phyloP scores from a whole-genome alignment of 2,797 vertebrate genomes.

The Leuciscus waleckii region DNA sequence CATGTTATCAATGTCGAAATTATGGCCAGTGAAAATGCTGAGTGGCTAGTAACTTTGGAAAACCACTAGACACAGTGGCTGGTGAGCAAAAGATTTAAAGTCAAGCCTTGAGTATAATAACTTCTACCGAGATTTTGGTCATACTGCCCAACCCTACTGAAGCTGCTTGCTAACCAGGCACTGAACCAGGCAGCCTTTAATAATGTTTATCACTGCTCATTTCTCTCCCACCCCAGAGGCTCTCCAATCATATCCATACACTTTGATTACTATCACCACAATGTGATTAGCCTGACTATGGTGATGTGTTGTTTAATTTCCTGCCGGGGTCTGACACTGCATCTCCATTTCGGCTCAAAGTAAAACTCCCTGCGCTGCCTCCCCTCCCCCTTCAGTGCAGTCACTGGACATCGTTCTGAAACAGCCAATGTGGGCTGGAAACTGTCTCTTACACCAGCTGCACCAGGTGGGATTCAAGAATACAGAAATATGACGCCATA shows the following conservation, averaged over 20 bases:
- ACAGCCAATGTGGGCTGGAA: slow-evolving; percentile 44
- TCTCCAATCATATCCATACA: slow-evolving; percentile 44
- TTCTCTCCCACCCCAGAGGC: slow-evolving; percentile 36
- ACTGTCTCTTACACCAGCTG: slow-evolving; percentile 49
- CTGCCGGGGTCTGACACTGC: slow-evolving; percentile 48
- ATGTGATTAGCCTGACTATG: slow-evolving; percentile 46
- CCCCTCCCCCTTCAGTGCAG: slow-evolving; percentile 43
- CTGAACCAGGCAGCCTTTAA: slow-evolving; percentile 40
- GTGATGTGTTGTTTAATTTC: slow-evolving; percentile 56
- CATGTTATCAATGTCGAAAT: too few species aligned
- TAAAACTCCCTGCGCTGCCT: slow-evolving; percentile 27
- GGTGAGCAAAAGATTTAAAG: too few species aligned
- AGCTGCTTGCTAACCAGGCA: slow-evolving; percentile 8
- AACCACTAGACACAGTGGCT: too few species aligned
- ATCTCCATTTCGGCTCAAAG: slow-evolving; percentile 42
- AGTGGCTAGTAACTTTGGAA: too few species aligned
- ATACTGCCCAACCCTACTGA: background rate
- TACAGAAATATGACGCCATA: slow-evolving; percentile 39
- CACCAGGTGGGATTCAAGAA: slow-evolving; percentile 37
- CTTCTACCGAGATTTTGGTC: background rate
- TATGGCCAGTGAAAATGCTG: too few species aligned
- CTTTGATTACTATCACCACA: slow-evolving; percentile 54
- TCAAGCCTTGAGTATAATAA: background rate
- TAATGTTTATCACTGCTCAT: slow-evolving; percentile 34
- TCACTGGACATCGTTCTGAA: slow-evolving; percentile 37